These are phyloP conservation scores for Sycobia sp. DNA, from an alignment of 1,140 invertebrate genomes.

Conservation along the genomic window DNA sequence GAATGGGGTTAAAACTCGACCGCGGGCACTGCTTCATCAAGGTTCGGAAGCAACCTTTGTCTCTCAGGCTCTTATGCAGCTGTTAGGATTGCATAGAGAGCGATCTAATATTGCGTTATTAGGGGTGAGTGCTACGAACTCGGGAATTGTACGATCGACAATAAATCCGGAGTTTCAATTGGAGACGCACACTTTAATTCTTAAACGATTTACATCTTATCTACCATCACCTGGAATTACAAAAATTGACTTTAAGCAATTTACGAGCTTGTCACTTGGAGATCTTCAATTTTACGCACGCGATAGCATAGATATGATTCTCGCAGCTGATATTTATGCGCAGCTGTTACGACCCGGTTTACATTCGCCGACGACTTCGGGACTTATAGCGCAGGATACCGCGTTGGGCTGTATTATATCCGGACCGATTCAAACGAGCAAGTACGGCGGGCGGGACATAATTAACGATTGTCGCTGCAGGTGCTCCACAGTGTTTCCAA, in stretches of 20 bases:
- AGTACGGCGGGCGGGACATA: slow-evolving; percentile 33
- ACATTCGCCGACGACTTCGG: not conserved
- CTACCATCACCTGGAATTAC: not conserved
- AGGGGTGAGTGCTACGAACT: not conserved
- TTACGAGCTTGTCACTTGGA: slow-evolving; percentile 16
- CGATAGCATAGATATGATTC: slow-evolving; percentile 24
- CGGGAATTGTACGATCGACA: no score
- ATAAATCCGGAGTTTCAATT: not conserved
- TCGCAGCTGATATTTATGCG: slow-evolving; percentile 31
- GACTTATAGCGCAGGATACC: slow-evolving; percentile 43
- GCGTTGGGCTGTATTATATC: slow-evolving; percentile 40
- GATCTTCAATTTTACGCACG: slow-evolving; percentile 25
- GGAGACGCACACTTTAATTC: not conserved
- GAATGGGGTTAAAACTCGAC: not conserved
- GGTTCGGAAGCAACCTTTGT: slow-evolving; percentile 7
- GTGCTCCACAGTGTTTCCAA: no score
- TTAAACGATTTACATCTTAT: slow-evolving; percentile 5
- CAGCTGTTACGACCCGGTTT: slow-evolving; percentile 21
- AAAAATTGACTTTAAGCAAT: not conserved
- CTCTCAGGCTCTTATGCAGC: not conserved
- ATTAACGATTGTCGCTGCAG: not conserved
- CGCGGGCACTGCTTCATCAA: not conserved
- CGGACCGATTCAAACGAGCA: not conserved
- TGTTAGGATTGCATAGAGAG: not conserved
- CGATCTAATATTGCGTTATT: not conserved